Base-by-base conservation (phyloP, 2,797 vertebrate species). In the Orestias chungarensis region DNA sequence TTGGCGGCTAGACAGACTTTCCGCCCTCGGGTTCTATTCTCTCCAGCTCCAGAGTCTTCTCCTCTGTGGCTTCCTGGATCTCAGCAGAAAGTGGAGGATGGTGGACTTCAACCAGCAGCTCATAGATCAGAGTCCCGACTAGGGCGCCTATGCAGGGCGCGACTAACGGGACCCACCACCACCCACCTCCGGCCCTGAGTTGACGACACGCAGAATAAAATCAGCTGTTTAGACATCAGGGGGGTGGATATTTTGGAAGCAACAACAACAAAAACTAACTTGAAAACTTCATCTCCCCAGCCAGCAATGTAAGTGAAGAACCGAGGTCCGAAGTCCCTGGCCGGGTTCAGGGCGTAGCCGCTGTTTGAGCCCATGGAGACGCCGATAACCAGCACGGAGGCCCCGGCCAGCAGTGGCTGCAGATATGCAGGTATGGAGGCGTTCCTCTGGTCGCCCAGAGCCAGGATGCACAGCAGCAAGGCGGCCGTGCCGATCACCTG, bases 151-250 rank as follows among this genome's bases (percentile, higher is more conserved):
- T 47, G 38, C 81, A 64, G 0, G 97, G 95, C 1, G 95, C 96
- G 75, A 93, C 88, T 0, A 99, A 1, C 0, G 97, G 97, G 4
- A 98, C 84, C 97, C 97, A 99, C 95, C 96, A 98, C 96, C 96
- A 99, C 38, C 92, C 69, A 7, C 82, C 80, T 6, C 96, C 94
- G 14, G 89, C 93, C 65, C 96, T 97, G 90, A 42, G 54, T 57
- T 86, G 73, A 47, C 18, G 76, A 27, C 31, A 54, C 43, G 17
- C 50, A 55, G 9, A 66, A 50, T n/a, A n/a, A 1, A 50, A n/a
- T 25, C 12, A 52, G 6, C 1, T n/a, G n/a, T 52, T 52, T 52
- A 11, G 49, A 50, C 6, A 5, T n/a, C 9, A 50, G n/a, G 3
- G 11, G 35, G 23, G 59, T 38, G 18, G 17, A 70, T 8, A 17